Evolutionary conservation across 2,797 vertebrate genomes (phyloP).

Genomic region (Botia almorhae): DNA sequence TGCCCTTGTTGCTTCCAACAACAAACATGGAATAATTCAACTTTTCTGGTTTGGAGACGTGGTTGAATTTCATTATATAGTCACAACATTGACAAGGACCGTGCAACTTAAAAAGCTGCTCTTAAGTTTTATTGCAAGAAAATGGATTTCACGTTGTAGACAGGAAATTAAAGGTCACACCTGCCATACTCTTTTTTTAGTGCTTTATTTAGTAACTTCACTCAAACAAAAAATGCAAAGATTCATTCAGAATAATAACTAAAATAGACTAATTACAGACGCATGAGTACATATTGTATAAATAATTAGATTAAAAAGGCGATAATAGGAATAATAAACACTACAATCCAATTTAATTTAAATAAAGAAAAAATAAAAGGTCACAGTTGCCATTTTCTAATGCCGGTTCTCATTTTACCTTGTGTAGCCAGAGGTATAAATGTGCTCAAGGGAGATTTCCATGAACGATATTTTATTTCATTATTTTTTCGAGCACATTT

Average conservation of each 20-base stretch:
- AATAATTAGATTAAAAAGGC: too few species aligned
- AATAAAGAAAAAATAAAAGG: neutral
- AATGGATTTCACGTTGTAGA: neutral
- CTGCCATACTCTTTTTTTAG: neutral
- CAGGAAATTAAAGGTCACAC: neutral
- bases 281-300: too few species aligned
- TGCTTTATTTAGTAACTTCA: too few species aligned
- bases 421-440: neutral
- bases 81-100: conserved; percentile 24
- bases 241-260: too few species aligned
- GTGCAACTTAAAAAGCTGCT: neutral
- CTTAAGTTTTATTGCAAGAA: neutral
- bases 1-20: conserved; percentile 58
- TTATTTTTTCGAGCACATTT: neutral
- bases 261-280: too few species aligned
- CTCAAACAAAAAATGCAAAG: too few species aligned
- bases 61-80: conserved; percentile 51
- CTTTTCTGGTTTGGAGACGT: conserved; percentile 59
- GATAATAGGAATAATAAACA: too few species aligned
- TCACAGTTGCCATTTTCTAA: neutral
- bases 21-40: conserved; percentile 70
- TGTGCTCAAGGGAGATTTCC: neutral
- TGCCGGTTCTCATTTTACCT: neutral
- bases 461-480: neutral
- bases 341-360: too few species aligned